Base-by-base conservation (phyloP, 2,113 vertebrate species). In the Meriones unguiculatus region DNA sequence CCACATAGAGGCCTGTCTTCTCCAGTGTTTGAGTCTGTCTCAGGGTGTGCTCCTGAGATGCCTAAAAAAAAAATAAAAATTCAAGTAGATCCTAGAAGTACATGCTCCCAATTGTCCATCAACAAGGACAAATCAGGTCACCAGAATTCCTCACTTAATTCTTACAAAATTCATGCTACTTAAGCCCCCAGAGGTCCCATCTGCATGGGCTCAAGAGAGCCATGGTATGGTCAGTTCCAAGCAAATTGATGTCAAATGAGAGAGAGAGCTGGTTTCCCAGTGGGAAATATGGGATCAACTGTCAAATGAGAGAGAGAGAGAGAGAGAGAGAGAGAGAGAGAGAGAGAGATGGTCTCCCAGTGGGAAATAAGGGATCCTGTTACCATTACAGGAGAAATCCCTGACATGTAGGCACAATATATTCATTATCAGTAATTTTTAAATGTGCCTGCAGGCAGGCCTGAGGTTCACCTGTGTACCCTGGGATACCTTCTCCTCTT, bases 81-180 rank as follows among this genome's bases (percentile, higher is more conserved):
- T 75, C 77, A 59, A 87, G 75, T 69, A 88, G 41, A 72, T 65
- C 28, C 59, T 20, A 59, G 22, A 28, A 32, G 46, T 84, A 0
- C 38, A 17, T 75, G 38, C 67, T 78, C 85, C 35, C 20, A 62
- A 25, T 70, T 92, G 30, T 70, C n/a, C 32, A 76, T 14, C n/a
- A 35, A 30, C 85, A 91, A 86, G 22, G 80, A 78, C 50, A 85
- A 35, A 89, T 94, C 46, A 76, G 92, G 35, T 52, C 72, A 22
- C 70, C 25, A 89, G 24, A 81, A 90, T 88, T 96, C 52, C 35
- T 81, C 88, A 20, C 15, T 28, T 72, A 76, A 54, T 72, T 89
- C 38, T 17, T 92, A 90, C 57, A 65, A 41, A 35, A 65, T 81
- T 86, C 28, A 80, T 76, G 87, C 15, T 81, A 30, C 80, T 32